These are phyloP conservation scores for Poecilus cupreus DNA, from an alignment of 2,888 invertebrate species.

Conservation along the genomic window DNA sequence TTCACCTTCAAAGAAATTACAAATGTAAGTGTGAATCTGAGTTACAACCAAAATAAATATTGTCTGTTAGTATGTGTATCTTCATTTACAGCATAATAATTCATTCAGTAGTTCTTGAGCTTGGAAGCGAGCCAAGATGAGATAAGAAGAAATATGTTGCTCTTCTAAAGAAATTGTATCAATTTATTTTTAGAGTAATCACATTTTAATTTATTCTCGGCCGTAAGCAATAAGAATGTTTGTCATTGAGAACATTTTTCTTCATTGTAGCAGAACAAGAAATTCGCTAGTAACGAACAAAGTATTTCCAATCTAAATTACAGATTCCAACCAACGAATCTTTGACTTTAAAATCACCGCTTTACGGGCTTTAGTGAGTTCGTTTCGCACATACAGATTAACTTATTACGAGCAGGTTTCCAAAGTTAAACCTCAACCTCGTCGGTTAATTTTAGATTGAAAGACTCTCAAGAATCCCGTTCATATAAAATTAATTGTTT, in stretches of 20 bases:
- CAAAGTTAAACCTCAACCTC: slow-evolving; percentile 1
- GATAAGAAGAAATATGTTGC: neutral
- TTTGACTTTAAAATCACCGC: neutral
- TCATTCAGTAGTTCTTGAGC: neutral
- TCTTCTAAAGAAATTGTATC: neutral
- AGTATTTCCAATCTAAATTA: neutral
- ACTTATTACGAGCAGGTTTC: slow-evolving; percentile 46
- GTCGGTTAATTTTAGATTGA: slow-evolving; percentile 43
- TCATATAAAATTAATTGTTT: slow-evolving; percentile 57
- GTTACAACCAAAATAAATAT: neutral
- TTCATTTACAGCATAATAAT: slow-evolving; percentile 1
- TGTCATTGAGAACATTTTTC: neutral
- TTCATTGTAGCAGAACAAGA: too few species aligned
- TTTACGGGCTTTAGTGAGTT: too few species aligned
- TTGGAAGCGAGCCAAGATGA: neutral
- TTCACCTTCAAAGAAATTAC: too few species aligned
- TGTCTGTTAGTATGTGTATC: neutral
- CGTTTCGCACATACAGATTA: slow-evolving; percentile 43
- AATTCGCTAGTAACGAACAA: neutral
- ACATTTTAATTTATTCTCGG: neutral
- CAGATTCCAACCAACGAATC: slow-evolving; percentile 6
- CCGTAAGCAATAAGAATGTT: neutral
- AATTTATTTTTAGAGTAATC: slow-evolving; percentile 31
- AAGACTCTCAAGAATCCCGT: slow-evolving; percentile 42
- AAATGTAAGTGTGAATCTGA: too few species aligned